Conservation (phyloP, 2,113 vertebrate species). For the Antechinus flavipes region DNA sequence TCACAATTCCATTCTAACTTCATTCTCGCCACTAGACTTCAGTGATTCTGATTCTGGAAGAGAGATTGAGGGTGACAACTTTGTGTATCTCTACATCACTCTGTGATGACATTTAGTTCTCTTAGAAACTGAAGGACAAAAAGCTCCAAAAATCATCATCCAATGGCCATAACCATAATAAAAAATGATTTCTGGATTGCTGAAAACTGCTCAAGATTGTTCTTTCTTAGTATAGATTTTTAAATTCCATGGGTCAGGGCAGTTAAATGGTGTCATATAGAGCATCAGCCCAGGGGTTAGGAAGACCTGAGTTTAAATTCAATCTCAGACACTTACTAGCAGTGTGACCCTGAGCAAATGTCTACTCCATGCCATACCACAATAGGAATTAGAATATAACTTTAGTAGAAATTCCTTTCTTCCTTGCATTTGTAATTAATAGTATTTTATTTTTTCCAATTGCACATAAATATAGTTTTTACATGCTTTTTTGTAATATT, state of each 20-base stretch:
- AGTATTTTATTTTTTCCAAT: too few relatives aligned
- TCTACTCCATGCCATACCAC: background rate
- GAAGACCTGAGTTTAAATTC: too few relatives aligned
- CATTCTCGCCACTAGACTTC: background rate
- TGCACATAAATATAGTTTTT: too few relatives aligned
- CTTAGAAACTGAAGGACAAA: background rate
- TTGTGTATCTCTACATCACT: background rate
- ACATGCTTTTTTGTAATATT: too few relatives aligned
- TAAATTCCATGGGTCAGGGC: too few relatives aligned
- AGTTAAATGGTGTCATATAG: too few relatives aligned
- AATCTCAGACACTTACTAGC: too few relatives aligned
- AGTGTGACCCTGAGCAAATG: too few relatives aligned
- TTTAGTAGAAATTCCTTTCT: background rate
- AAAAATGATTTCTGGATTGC: background rate
- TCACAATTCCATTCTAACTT: background rate
- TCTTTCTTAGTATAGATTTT: background rate
- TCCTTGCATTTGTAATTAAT: too few relatives aligned
- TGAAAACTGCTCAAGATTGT: background rate
- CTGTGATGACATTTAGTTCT: background rate
- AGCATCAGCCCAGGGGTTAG: too few relatives aligned
- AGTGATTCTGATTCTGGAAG: background rate
- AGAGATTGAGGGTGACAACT: background rate
- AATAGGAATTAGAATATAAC: background rate
- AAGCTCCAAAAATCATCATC: background rate
- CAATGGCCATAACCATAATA: background rate